Percentiles rank a stretch among this genome's conserved stretches.
These are phyloP conservation scores for Metopolophium dirhodum DNA, from an alignment of 1,140 invertebrate species.

Conservation along the genomic window DNA sequence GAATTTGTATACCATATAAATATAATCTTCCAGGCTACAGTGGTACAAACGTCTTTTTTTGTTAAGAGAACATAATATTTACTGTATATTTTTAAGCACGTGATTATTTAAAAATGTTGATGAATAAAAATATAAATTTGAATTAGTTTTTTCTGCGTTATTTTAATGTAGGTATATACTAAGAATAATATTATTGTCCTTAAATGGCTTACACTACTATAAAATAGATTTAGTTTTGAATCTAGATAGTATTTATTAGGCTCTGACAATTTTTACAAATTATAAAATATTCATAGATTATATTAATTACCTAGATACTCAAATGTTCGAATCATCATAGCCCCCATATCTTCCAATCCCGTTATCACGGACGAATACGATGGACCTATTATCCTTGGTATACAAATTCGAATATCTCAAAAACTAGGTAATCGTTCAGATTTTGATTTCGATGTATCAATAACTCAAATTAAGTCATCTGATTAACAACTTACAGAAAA, in stretches of 20 bases:
- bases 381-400: no score
- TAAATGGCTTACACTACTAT: neutral
- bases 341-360: neutral
- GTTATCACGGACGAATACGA: neutral
- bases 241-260: neutral
- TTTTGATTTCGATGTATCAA: neutral
- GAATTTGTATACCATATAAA: neutral
- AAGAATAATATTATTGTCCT: neutral
- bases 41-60: neutral
- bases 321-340: neutral
- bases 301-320: no score
- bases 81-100: neutral
- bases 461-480: neutral
- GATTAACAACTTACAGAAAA: neutral
- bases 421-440: neutral
- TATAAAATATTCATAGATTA: no score
- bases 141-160: neutral
- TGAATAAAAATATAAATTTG: neutral
- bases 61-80: neutral
- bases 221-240: neutral
- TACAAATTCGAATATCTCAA: no score
- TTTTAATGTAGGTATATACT: neutral
- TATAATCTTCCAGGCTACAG: no score
- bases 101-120: neutral
- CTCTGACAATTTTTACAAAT: neutral